These are phyloP conservation scores for Schizothorax lantsangensis DNA, from an alignment of 2,797 vertebrate genomes.

Conservation along the genomic window DNA sequence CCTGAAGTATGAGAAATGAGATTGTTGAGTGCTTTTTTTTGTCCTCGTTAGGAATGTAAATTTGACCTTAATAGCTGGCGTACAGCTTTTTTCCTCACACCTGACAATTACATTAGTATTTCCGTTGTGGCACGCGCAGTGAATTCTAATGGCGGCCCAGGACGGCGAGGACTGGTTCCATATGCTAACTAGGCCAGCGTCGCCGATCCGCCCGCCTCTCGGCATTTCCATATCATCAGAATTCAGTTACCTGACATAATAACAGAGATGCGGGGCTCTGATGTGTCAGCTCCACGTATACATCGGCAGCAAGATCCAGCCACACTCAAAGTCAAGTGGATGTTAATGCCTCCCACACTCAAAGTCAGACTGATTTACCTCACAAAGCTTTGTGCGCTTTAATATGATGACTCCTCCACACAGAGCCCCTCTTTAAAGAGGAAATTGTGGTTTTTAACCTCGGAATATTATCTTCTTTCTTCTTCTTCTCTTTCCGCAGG, in stretches of 20 bases:
- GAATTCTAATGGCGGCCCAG: conserved; percentile 76
- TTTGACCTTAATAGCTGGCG: conserved; percentile 71
- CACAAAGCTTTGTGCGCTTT: conserved; percentile 75
- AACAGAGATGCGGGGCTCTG: conserved; percentile 76
- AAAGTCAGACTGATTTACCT: conserved; percentile 74
- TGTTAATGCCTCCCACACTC: conserved; percentile 80
- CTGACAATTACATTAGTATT: conserved; percentile 81
- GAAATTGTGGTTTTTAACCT: conserved; percentile 84
- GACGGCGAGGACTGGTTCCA: conserved; percentile 74
- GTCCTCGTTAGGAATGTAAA: conserved; percentile 66
- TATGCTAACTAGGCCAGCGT: conserved; percentile 78
- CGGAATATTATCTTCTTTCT: conserved; percentile 78
- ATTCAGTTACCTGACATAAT: conserved; percentile 82
- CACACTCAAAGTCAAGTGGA: conserved; percentile 83
- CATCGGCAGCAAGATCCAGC: conserved; percentile 76
- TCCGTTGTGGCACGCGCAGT: conserved; percentile 69
- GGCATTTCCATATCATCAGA: conserved; percentile 84
- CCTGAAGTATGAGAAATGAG: neutral
- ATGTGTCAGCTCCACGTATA: conserved; percentile 80
- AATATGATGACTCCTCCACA: conserved; percentile 73
- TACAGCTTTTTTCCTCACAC: conserved; percentile 57
- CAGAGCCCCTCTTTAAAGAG: conserved; percentile 78
- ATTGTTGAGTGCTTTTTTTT: conserved; percentile 12
- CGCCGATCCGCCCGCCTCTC: conserved; percentile 54
- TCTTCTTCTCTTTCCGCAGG: conserved; percentile 73